Evolutionary conservation across 2,113 vertebrate genomes (phyloP).

Genomic region (Rissa tridactyla): DNA sequence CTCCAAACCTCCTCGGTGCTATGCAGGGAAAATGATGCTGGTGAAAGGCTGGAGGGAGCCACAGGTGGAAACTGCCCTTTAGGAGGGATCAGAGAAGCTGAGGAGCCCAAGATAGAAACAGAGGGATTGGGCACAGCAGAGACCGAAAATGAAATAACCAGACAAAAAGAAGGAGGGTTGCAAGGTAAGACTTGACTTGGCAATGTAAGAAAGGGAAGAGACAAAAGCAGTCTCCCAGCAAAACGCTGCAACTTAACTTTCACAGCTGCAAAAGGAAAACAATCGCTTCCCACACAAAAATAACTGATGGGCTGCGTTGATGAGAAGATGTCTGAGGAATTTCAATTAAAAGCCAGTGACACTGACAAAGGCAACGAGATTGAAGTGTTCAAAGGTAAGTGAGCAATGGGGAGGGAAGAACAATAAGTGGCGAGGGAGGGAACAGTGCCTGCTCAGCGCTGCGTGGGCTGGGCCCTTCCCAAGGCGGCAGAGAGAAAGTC

Average conservation of each 20-base stretch:
- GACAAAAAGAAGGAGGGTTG: background rate
- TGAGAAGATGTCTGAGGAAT: slow-evolving; percentile 53
- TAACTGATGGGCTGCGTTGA: slow-evolving; percentile 9
- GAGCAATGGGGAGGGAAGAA: slow-evolving; percentile 33
- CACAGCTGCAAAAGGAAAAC: slow-evolving; percentile 48
- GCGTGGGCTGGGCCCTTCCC: background rate
- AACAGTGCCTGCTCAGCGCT: background rate
- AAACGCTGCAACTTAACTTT: slow-evolving; percentile 35
- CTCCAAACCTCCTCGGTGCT: background rate
- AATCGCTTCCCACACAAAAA: slow-evolving; percentile 41
- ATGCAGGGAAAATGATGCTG: accelerated
- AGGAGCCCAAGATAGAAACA: background rate
- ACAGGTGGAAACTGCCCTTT: background rate
- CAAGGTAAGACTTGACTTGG: background rate
- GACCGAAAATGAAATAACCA: background rate
- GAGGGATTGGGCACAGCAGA: background rate
- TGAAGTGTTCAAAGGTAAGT: slow-evolving; percentile 28
- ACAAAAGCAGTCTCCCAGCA: background rate
- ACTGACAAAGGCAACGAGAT: slow-evolving; percentile 30
- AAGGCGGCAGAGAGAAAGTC: background rate
- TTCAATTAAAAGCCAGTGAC: slow-evolving; percentile 50
- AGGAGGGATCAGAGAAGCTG: background rate
- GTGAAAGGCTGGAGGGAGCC: background rate
- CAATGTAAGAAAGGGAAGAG: background rate
- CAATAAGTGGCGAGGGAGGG: background rate